Base-by-base conservation (phyloP, 2,113 vertebrate species). In the Percopsis transmontana region DNA sequence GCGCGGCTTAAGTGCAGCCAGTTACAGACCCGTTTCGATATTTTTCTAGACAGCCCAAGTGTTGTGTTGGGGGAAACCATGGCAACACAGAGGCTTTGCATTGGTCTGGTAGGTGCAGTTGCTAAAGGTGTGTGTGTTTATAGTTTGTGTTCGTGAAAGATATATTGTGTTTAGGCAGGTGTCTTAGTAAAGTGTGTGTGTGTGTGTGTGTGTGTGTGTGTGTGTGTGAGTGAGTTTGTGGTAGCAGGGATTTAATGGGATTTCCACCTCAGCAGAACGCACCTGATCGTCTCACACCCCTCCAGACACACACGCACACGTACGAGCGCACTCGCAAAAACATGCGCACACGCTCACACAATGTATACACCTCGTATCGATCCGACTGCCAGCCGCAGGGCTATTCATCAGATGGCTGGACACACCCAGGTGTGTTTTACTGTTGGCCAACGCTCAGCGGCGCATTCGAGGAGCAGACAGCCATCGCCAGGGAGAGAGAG, bases 351-450 rank as follows among this genome's bases (percentile, higher is more conserved):
- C 2, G 53, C 56, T 42, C 52, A 48, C 71, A 74, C 62, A 42
- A 79, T 76, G 82, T 74, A 72, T 62, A 24, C 51, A 5, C 41
- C 19, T 0, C 0, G 3, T 84, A 92, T 92, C 60, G 91, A 92
- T 90, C 82, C 38, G 57, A 63, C 76, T 64, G 40, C 81, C 74
- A 78, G 85, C 87, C 62, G 61, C 80, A 88, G 83, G 71, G 77
- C 84, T 84, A 90, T 92, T 91, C 89, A 89, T 90, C 91, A 91
- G 87, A 76, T 73, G 76, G 62, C 74, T 82, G 85, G 89, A 90
- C 84, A 87, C 88, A 90, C 81, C 85, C 82, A 89, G 89, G 88
- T 88, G 82, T 89, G 85, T 91, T 92, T 92, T 91, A 89, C 88
- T 82, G 84, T 87, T 85, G 83, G 84, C 81, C 84, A 87, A 86